Conservation (phyloP, 2,888 invertebrate species). For the Pollenia amentaria region DNA sequence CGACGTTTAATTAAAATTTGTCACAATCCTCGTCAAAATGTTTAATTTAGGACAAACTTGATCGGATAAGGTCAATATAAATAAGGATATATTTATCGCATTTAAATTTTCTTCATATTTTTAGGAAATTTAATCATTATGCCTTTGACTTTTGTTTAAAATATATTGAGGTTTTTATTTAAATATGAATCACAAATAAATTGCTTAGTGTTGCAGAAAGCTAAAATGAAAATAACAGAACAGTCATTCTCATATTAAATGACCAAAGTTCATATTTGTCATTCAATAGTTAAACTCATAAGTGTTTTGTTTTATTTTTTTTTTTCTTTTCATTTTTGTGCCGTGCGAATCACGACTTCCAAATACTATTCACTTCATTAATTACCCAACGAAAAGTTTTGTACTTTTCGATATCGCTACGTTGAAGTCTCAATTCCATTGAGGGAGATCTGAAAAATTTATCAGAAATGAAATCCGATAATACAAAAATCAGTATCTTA, state of each 20-base stretch:
- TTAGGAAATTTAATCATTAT: no score
- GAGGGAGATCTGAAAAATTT: no score
- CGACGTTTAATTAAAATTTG: no score
- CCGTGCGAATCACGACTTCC: conserved; percentile 31
- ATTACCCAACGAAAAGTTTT: conserved; percentile 28
- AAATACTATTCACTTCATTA: conserved; percentile 23
- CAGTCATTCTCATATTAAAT: conserved; percentile 51
- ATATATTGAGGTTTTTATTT: not conserved
- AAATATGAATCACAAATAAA: conserved; percentile 49
- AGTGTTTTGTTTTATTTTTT: not conserved
- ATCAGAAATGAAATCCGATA: no score
- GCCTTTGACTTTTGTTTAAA: not conserved
- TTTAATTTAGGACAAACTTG: no score
- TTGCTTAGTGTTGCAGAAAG: not conserved
- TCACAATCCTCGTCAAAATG: no score
- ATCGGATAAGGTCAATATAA: no score
- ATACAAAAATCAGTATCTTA: no score
- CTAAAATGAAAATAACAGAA: conserved; percentile 17
- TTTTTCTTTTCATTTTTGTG: conserved; percentile 35
- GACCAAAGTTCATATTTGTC: conserved; percentile 63
- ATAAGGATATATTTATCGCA: no score
- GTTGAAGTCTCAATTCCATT: no score
- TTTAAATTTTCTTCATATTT: no score
- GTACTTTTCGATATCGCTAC: no score
- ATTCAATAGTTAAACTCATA: conserved; percentile 44